These are phyloP conservation scores for Magallana gigas DNA, from an alignment of 1,140 invertebrate genomes.

Conservation along the genomic window DNA sequence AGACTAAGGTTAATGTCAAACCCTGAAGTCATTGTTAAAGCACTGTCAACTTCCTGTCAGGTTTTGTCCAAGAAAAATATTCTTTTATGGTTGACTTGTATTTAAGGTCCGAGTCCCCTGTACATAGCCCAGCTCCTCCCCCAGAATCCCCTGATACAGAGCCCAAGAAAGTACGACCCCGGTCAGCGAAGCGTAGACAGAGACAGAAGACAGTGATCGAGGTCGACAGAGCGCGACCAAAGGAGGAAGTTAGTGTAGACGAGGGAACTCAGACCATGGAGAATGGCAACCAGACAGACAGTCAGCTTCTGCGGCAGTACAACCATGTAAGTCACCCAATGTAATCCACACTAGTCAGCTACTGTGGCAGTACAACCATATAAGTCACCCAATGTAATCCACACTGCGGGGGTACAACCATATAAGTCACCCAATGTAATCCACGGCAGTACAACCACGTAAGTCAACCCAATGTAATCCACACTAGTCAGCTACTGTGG, in stretches of 20 bases:
- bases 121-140: slow-evolving; percentile 18
- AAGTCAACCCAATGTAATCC: too few species aligned
- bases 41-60: too few species aligned
- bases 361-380: too few species aligned
- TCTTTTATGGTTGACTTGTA: not conserved
- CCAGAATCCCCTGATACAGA: slow-evolving; percentile 41
- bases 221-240: slow-evolving; percentile 53
- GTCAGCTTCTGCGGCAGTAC: slow-evolving; percentile 6
- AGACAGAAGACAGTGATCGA: slow-evolving; percentile 63
- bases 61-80: too few species aligned
- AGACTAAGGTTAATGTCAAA: too few species aligned
- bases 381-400: too few species aligned
- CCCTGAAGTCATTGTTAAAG: too few species aligned
- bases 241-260: slow-evolving; percentile 60
- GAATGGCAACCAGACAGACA: slow-evolving; percentile 70
- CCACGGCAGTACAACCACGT: too few species aligned
- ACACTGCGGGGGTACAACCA: not conserved
- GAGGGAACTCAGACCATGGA: slow-evolving; percentile 62
- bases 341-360: too few species aligned
- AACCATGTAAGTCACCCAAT: not conserved
- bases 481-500: slow-evolving; percentile 2
- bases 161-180: slow-evolving; percentile 50
- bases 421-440: not conserved
- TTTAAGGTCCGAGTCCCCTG: slow-evolving; percentile 24
- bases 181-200: slow-evolving; percentile 61